Evolutionary conservation across 1,140 invertebrate species (phyloP).

Genomic region (Drosophila simulans): DNA sequence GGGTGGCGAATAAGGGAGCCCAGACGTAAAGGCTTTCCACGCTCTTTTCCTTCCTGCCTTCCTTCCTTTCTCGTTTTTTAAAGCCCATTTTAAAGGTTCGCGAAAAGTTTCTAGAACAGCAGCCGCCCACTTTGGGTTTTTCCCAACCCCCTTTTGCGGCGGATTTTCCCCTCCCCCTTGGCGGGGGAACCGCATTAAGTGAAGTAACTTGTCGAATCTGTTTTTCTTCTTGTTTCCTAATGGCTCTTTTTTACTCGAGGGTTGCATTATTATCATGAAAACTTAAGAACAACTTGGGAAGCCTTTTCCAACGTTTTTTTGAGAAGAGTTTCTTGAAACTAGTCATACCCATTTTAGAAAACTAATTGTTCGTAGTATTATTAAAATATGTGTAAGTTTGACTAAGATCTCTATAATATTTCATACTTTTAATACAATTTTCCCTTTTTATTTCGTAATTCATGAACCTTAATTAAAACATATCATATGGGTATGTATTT

Average conservation of each 20-base stretch:
- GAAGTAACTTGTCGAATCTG: slow-evolving; percentile 66
- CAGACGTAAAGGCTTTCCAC: slow-evolving; percentile 42
- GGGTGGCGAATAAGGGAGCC: not conserved
- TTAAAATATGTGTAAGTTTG: not conserved
- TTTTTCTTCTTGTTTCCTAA: slow-evolving; percentile 20
- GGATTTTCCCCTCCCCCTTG: not conserved
- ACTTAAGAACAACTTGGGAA: slow-evolving; percentile 4
- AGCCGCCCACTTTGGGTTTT: slow-evolving; percentile 5
- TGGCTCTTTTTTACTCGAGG: slow-evolving; percentile 16
- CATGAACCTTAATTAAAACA: not conserved
- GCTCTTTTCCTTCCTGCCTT: slow-evolving; percentile 3
- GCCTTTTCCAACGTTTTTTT: slow-evolving; percentile 3
- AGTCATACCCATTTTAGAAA: not conserved
- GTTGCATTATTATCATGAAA: slow-evolving; percentile 20
- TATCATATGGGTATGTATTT: not conserved
- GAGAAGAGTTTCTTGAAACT: not conserved
- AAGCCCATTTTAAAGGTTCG: slow-evolving; percentile 53
- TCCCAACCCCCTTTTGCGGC: not conserved
- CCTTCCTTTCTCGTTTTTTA: slow-evolving; percentile 35
- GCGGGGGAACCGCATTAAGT: slow-evolving; percentile 37
- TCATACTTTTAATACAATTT: not conserved
- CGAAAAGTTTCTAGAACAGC: slow-evolving; percentile 47
- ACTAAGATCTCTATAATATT: not conserved
- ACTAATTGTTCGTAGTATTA: too few relatives aligned
- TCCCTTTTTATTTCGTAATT: not conserved